Conservation (phyloP, 2,113 vertebrate genomes). For the Colaptes auratus region DNA sequence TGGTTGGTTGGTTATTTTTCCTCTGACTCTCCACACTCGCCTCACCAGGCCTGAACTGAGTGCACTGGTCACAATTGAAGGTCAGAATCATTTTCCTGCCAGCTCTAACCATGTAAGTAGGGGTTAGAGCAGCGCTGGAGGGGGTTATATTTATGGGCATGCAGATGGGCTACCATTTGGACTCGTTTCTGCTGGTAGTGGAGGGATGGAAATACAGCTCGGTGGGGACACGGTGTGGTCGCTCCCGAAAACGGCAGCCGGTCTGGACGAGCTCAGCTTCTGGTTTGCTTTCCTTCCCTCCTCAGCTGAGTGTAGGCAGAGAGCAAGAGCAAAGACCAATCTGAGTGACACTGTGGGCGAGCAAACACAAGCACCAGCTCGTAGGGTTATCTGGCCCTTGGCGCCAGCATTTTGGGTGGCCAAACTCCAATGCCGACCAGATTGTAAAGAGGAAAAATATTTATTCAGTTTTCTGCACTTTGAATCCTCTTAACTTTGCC, state of each 20-base stretch:
- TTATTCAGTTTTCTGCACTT: background rate
- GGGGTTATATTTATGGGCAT: background rate
- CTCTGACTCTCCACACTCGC: rapidly evolving
- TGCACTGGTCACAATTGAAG: background rate
- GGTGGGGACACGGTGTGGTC: slow-evolving; percentile 73
- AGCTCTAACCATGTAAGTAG: background rate
- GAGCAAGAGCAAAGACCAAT: background rate
- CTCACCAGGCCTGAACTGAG: background rate
- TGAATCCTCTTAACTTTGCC: background rate
- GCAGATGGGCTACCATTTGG: background rate
- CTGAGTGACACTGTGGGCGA: background rate
- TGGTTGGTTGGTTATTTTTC: background rate
- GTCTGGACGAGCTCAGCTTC: background rate
- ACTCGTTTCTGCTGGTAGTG: background rate
- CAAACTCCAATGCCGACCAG: background rate
- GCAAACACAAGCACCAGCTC: rapidly evolving
- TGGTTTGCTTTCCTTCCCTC: background rate
- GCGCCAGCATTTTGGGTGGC: background rate
- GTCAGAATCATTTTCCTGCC: background rate
- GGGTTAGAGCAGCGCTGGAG: background rate
- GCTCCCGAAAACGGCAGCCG: background rate
- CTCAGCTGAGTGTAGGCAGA: background rate
- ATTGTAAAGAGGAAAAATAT: background rate
- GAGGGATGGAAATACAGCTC: background rate
- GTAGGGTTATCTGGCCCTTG: background rate